Evolutionary conservation across 2,888 invertebrate species (phyloP).

Genomic region (Phyllotreta striolata): DNA sequence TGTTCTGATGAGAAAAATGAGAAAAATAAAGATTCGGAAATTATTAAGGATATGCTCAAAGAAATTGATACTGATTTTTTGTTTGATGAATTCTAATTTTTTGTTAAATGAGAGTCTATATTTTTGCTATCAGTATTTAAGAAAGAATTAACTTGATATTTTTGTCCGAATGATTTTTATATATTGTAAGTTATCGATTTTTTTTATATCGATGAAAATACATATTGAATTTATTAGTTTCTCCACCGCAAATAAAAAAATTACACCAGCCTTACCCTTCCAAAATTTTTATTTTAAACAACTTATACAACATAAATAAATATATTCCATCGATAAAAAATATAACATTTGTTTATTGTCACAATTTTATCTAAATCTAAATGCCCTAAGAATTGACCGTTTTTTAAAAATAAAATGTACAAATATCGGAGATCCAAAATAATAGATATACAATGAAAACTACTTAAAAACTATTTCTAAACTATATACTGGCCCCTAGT

Average conservation of each 20-base stretch:
- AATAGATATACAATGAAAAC: conserved; percentile 16
- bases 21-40: conserved; percentile 48
- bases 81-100: conserved; percentile 51
- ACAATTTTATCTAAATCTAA: conserved; percentile 35
- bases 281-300: conserved; percentile 50
- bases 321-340: conserved; percentile 44
- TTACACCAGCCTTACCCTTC: conserved; percentile 39
- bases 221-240: background rate
- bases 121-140: background rate
- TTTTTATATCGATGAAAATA: background rate
- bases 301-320: conserved; percentile 52
- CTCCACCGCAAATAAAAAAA: conserved; percentile 4
- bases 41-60: conserved; percentile 41
- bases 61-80: conserved; percentile 50
- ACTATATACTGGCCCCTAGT: conserved; percentile 54
- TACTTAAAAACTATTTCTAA: conserved; percentile 34
- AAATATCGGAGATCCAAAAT: conserved; percentile 42
- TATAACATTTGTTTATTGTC: conserved; percentile 43
- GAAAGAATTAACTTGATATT: background rate
- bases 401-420: conserved; percentile 35
- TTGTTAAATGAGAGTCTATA: conserved; percentile 11
- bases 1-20: conserved; percentile 33
- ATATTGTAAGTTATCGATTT: too few relatives aligned
- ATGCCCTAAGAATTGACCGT: conserved; percentile 38
- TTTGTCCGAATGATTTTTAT: too few relatives aligned